Base-by-base conservation (phyloP, 2,113 vertebrate species). In the Piaya cayana region DNA sequence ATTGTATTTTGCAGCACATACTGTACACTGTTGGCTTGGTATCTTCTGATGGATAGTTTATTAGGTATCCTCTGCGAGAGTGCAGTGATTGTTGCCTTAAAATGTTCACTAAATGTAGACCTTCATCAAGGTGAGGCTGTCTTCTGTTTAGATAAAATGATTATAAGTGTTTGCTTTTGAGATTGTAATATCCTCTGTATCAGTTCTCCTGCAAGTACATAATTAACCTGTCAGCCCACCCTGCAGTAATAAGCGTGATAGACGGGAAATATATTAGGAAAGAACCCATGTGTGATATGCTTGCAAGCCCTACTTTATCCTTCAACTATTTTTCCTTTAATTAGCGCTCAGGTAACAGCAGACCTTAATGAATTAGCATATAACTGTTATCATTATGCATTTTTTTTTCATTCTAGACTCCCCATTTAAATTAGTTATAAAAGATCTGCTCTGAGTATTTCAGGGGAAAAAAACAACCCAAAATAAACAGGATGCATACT, bases 161-260 rank as follows among this genome's bases (percentile, higher is more conserved):
- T 97, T 97, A 25, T 93, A 98, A 98, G 93, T 97, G 95, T 98
- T 98, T 98, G 94, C 97, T 97, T 98, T 97, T 95, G 96, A 97
- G 94, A 98, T 91, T 97, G 95, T 98, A 97, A 96, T 97, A 98
- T 98, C 95, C 93, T 98, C 97, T 94, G 90, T 97, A 98, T 97
- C 96, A 88, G 96, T 97, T 98, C 95, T 97, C 86, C 95, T 96
- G 96, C 96, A 97, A 93, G 96, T 97, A 95, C 96, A 83, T 98
- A 98, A 98, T 98, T 98, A 98, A 98, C 97, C 97, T 98, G 97
- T 97, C 98, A 98, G 93, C 96, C 96, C 97, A 97, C 97, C 96
- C 95, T 94, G 95, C 93, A 98, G 97, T 98, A 98, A 97, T 97
- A 97, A 97, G 88, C 97, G 95, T 98, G 97, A 98, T 92, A 97